Percentiles rank a stretch among this genome's conserved stretches.
phyloP scores from a whole-genome alignment of 1,140 invertebrate genomes.

The Stegodyphus mimosarum region DNA sequence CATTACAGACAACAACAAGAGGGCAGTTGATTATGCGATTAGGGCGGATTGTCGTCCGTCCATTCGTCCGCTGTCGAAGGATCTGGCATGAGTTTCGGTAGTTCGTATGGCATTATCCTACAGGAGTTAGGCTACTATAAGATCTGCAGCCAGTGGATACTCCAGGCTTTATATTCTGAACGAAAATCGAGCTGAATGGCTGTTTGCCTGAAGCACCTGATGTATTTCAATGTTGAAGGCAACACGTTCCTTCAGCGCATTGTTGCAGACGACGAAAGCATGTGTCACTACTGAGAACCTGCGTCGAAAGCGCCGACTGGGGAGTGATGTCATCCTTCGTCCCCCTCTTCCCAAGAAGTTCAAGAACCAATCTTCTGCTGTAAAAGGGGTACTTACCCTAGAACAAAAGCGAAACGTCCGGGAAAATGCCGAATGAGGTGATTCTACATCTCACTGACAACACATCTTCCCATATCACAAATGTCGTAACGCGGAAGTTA shows the following conservation, averaged over 20 bases:
- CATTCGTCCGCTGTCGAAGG: not conserved
- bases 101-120: not conserved
- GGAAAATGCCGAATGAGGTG: not conserved
- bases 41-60: not conserved
- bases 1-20: not conserved
- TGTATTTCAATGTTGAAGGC: not conserved
- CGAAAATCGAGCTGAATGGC: not conserved
- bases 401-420: not conserved
- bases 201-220: not conserved
- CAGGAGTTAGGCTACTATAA: not conserved
- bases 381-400: not conserved
- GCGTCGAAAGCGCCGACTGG: not conserved
- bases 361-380: not conserved
- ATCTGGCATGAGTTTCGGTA: not conserved
- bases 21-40: not conserved
- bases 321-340: not conserved
- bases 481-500: not conserved
- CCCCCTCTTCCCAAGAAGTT: not conserved
- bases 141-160: not conserved
- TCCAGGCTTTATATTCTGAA: not conserved
- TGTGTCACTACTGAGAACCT: not conserved
- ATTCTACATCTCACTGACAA: not conserved
- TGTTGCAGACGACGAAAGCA: not conserved
- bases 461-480: not conserved
- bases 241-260: not conserved